Evolutionary conservation across 2,888 invertebrate species (phyloP), one percentile per base, ranked within the genome.

Genomic region (Agrotis segetum): DNA sequence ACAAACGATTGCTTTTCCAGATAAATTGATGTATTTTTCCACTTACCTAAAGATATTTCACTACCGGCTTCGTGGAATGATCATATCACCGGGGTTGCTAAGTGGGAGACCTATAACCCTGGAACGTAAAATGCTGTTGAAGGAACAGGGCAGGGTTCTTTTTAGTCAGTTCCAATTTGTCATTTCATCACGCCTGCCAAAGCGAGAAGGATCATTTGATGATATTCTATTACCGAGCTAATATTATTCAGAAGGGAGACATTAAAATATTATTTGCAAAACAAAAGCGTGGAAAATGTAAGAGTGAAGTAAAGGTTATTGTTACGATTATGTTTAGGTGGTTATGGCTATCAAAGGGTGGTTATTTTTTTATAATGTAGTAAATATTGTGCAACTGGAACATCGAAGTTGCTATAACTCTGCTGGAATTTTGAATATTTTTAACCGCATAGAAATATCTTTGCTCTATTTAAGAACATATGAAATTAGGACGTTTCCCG

Each of bases 261-360:
- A 58, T 74, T 65, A 68, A 53, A 67, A 64, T 5, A 24, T 72
- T 65, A 69, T 11, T 47, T 49, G 62, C 55, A 40, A 66, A 40
- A 58, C 34, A 46, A 66, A 58, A 53, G 46, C 62, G 16, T 46
- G 16, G 60, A 63, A 69, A 67, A 64, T 69, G 52, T 44, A 66
- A 46, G 16, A 66, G 74, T 53, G 56, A 21, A 29, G 17, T 69
- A 56, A 59, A 24, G 69, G 69, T 74, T 69, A 69, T 56, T 49
- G 47, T 67, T 73, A 79, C 29, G 63, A 60, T 69, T 47, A 80
- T 60, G 59, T 59, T 49, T 17, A 40, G 67, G 55, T 56, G n/a
- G 52, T 77, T 61, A 76, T n/a, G 49, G 53, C 19, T 55, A 65
- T 67, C 21, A 76, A 78, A 63, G 52, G 56, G 63, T 44, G 21